These are phyloP conservation scores for Beroe ovata DNA, from an alignment of 37 sponge, comb jelly and placozoan genomes.

Conservation along the genomic window DNA sequence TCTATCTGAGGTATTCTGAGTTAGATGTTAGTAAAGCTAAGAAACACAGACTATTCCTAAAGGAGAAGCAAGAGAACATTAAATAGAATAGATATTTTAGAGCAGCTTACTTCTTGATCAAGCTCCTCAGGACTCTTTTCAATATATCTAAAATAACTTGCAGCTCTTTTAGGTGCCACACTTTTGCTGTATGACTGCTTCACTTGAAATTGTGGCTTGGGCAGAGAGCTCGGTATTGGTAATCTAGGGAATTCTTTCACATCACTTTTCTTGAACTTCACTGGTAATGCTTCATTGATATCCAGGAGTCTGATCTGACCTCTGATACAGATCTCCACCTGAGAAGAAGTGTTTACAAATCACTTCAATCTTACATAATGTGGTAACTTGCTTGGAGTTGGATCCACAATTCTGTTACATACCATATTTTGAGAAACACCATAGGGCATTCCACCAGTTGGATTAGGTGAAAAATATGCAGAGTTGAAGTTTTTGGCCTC, in stretches of 20 bases:
- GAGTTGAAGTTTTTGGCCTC: slow-evolving; percentile 52
- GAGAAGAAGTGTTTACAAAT: too few species aligned
- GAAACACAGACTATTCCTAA: too few species aligned
- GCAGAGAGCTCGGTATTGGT: slow-evolving; percentile 49
- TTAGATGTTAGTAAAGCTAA: too few species aligned
- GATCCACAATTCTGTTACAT: too few species aligned
- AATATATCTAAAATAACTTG: slow-evolving; percentile 61
- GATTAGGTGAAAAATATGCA: slow-evolving; percentile 55
- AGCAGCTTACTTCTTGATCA: slow-evolving; percentile 52
- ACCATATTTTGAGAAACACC: slow-evolving; percentile 66
- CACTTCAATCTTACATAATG: too few species aligned
- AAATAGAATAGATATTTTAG: too few species aligned
- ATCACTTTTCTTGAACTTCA: slow-evolving; percentile 58
- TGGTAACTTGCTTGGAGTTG: too few species aligned
- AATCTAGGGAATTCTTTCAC: slow-evolving; percentile 63
- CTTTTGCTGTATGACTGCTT: slow-evolving; percentile 62
- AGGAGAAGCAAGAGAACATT: too few species aligned
- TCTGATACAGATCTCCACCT: slow-evolving; percentile 59
- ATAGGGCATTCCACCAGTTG: slow-evolving; percentile 63
- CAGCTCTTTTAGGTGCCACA: slow-evolving; percentile 57
- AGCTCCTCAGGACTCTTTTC: slow-evolving; percentile 55
- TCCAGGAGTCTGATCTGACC: slow-evolving; percentile 34
- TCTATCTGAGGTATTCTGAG: too few species aligned
- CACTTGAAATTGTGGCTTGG: slow-evolving; percentile 57
- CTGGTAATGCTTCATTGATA: slow-evolving; percentile 37